phyloP scores from a whole-genome alignment of 2,113 vertebrate genomes.

The Turnix velox region DNA sequence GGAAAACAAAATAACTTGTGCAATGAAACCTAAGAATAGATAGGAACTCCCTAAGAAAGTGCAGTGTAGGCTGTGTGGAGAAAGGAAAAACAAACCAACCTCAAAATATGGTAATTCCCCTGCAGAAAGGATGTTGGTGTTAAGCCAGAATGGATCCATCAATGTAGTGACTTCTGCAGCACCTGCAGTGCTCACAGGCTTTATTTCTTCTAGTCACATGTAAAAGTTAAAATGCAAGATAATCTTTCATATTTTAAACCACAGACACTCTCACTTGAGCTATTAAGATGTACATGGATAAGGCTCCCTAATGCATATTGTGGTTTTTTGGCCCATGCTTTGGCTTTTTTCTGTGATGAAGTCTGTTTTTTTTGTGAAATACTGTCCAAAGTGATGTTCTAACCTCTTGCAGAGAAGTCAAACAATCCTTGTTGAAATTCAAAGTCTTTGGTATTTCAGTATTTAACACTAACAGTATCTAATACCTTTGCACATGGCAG shows the following conservation, averaged over 20 bases:
- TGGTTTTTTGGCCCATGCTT: rapidly evolving
- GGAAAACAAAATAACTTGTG: not conserved
- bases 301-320: not conserved
- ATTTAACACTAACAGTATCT: not conserved
- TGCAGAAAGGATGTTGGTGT: conserved; percentile 16
- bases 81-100: rapidly evolving
- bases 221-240: not conserved
- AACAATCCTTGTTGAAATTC: not conserved
- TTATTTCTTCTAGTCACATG: conserved; percentile 27
- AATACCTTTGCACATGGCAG: not conserved
- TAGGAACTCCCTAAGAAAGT: not conserved
- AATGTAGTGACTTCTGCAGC: not conserved
- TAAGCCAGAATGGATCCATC: not conserved
- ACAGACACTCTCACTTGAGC: not conserved
- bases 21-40: not conserved
- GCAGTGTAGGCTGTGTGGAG: not conserved
- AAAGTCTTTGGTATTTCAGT: not conserved
- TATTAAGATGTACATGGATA: not conserved
- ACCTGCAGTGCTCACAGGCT: not conserved
- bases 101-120: not conserved
- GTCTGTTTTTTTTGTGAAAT: not conserved
- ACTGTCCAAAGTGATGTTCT: not conserved
- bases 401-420: not conserved
- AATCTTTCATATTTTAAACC: conserved; percentile 1
- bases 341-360: not conserved